These are phyloP conservation scores for Siniperca obscura DNA, from an alignment of 2,797 vertebrate genomes.

Conservation along the genomic window DNA sequence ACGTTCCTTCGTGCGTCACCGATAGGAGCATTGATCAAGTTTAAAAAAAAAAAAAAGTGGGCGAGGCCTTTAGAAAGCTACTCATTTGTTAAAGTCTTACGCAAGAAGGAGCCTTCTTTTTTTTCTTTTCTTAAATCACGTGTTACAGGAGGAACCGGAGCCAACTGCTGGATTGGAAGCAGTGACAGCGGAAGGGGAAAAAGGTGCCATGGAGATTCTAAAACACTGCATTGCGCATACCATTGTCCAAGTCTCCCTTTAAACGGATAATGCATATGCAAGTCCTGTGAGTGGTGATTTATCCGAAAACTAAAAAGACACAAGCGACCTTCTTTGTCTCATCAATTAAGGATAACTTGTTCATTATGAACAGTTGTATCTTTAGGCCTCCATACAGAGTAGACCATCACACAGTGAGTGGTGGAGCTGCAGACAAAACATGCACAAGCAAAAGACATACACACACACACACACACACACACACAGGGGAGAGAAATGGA, in stretches of 20 bases:
- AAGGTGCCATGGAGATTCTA: slow-evolving; percentile 39
- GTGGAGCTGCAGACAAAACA: not conserved
- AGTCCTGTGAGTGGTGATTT: not conserved
- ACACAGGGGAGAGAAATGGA: not conserved
- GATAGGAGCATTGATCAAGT: slow-evolving; percentile 65
- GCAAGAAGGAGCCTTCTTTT: slow-evolving; percentile 64
- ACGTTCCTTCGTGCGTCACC: slow-evolving; percentile 67
- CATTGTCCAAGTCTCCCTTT: slow-evolving; percentile 24
- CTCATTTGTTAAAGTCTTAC: slow-evolving; percentile 77
- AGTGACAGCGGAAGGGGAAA: slow-evolving; percentile 24
- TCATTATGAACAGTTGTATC: not conserved
- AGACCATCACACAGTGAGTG: not conserved
- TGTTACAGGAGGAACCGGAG: slow-evolving; percentile 50
- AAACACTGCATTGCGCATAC: slow-evolving; percentile 81
- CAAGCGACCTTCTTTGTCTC: not conserved
- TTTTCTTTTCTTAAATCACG: slow-evolving; percentile 51
- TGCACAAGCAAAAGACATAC: not conserved
- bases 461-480: not conserved
- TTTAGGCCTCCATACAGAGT: slow-evolving; percentile 10
- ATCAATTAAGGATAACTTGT: not conserved
- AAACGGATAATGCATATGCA: not conserved
- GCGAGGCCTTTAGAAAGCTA: slow-evolving; percentile 72
- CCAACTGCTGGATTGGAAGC: slow-evolving; percentile 62
- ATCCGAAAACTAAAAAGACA: not conserved
- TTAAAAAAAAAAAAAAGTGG: slow-evolving; percentile 38